Evolutionary conservation across 2,113 vertebrate genomes (phyloP).

Genomic region (Collichthys lucidus): DNA sequence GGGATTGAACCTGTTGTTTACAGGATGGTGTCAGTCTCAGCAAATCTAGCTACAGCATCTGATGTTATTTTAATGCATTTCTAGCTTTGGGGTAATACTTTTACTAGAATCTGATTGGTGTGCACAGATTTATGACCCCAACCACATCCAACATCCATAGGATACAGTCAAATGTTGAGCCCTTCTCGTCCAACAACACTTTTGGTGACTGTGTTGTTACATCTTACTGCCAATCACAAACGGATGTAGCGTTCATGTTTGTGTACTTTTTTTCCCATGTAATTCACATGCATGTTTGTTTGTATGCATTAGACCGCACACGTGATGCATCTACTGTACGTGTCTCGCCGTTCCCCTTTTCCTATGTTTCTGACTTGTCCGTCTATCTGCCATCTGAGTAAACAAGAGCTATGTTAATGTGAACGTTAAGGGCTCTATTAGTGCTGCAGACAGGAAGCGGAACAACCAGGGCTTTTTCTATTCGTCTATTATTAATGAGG

Average conservation of each 20-base stretch:
- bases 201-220: background rate
- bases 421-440: conserved; percentile 79
- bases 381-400: conserved; percentile 60
- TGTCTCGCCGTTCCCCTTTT: conserved; percentile 30
- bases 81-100: background rate
- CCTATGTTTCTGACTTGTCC: conserved; percentile 45
- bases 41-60: background rate
- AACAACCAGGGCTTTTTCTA: conserved; percentile 79
- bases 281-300: background rate
- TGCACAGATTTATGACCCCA: background rate
- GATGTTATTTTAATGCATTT: background rate
- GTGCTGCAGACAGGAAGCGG: conserved; percentile 78
- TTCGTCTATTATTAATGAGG: conserved; percentile 81
- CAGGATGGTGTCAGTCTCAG: background rate
- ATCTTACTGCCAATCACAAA: background rate
- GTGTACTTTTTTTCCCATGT: too few relatives aligned
- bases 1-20: conserved; percentile 24
- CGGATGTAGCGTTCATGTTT: too few relatives aligned
- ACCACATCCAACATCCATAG: background rate
- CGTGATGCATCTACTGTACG: conserved; percentile 31
- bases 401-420: conserved; percentile 77
- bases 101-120: background rate
- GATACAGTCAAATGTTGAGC: background rate
- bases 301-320: conserved; percentile 19
- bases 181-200: background rate